phyloP scores from a whole-genome alignment of 2,113 vertebrate genomes.

The Hippopotamus amphibius region DNA sequence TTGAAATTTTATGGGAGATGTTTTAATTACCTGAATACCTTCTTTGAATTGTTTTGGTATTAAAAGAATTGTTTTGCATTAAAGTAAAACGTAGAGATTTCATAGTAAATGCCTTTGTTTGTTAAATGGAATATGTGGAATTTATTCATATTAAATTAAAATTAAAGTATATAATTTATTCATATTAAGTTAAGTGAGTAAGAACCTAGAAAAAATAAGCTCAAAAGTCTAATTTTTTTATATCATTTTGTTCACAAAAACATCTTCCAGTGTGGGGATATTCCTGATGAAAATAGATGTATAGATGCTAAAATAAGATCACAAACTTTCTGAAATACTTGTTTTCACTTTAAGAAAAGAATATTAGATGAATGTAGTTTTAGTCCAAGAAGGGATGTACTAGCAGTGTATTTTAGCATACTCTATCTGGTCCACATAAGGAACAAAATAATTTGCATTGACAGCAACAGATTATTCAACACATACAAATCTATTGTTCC shows the following conservation, averaged over 20 bases:
- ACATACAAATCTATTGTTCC: background rate
- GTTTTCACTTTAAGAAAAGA: background rate
- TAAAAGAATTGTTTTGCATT: background rate
- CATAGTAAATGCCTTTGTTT: background rate
- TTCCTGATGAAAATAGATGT: background rate
- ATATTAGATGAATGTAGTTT: background rate
- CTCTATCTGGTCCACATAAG: background rate
- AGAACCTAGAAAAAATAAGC: background rate
- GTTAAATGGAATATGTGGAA: background rate
- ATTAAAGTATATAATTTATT: background rate
- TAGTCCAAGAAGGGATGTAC: background rate
- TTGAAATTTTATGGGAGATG: background rate
- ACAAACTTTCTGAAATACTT: background rate
- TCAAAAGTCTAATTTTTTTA: background rate
- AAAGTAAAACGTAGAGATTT: background rate
- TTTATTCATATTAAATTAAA: conserved; percentile 1
- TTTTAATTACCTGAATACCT: background rate
- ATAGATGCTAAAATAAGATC: background rate
- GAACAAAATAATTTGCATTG: background rate
- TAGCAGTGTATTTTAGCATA: background rate
- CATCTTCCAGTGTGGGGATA: background rate
- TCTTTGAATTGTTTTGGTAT: background rate
- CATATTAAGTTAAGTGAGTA: background rate
- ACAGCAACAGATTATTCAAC: background rate
- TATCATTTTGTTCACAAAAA: background rate